These are phyloP conservation scores for Drosophila suzukii DNA, from an alignment of 1,140 invertebrate genomes.

Conservation along the genomic window DNA sequence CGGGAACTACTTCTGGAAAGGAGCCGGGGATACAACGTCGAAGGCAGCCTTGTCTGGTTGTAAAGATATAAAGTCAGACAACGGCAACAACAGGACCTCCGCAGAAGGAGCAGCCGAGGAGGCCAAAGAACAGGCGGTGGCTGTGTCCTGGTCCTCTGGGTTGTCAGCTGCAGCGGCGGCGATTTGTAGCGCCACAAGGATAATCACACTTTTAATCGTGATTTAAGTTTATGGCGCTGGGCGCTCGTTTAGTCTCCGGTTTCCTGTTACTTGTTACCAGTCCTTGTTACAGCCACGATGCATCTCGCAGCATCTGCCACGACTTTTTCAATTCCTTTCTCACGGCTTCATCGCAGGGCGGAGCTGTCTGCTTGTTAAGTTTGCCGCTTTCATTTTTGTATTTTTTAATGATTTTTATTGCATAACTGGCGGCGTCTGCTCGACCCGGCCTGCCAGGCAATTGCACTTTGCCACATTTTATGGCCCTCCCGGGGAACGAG, in stretches of 20 bases:
- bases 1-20: conserved; percentile 18
- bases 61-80: conserved; percentile 83
- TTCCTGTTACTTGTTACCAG: conserved; percentile 63
- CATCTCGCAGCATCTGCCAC: conserved; percentile 43
- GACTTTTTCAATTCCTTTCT: conserved; percentile 66
- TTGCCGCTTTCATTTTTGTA: conserved; percentile 79
- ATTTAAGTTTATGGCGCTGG: conserved; percentile 84
- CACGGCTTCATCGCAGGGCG: conserved; percentile 59
- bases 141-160: conserved; percentile 31
- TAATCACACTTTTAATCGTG: conserved; percentile 84
- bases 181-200: conserved; percentile 84
- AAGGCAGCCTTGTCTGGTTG: conserved; percentile 55
- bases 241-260: conserved; percentile 73
- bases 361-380: conserved; percentile 67
- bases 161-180: conserved; percentile 75
- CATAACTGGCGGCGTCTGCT: conserved; percentile 64
- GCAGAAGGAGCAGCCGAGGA: conserved; percentile 5
- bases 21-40: conserved; percentile 7
- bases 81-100: conserved; percentile 62
- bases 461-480: conserved; percentile 83
- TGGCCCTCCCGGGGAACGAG: conserved; percentile 28
- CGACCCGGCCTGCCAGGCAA: conserved; percentile 44
- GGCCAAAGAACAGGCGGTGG: conserved; percentile 17
- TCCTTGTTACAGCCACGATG: conserved; percentile 36
- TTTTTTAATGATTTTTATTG: conserved; percentile 83